Percentiles rank a stretch among this genome's conserved stretches.
These are phyloP conservation scores for Rhinopomastus cyanomelas DNA, from an alignment of 2,113 vertebrate genomes.

Conservation along the genomic window DNA sequence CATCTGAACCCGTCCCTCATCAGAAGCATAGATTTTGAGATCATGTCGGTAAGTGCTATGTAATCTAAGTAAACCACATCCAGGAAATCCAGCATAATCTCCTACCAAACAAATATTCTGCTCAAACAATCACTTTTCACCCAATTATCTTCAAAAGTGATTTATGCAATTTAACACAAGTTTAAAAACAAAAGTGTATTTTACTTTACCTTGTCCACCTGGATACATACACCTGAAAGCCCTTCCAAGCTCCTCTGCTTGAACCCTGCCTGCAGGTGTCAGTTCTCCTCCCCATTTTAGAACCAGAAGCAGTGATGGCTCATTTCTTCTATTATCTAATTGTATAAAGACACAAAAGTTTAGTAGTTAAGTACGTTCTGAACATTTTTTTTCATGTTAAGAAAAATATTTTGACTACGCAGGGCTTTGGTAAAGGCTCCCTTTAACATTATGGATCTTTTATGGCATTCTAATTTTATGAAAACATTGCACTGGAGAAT, in stretches of 20 bases:
- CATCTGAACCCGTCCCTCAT: conserved; percentile 91
- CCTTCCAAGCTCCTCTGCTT: conserved; percentile 89
- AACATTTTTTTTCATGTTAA: not conserved
- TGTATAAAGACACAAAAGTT: not conserved
- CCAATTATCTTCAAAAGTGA: not conserved
- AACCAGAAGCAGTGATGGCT: conserved; percentile 87
- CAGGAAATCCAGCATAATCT: conserved; percentile 90
- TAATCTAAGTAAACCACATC: conserved; percentile 87
- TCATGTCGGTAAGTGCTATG: conserved; percentile 91
- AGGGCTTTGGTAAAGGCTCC: not conserved
- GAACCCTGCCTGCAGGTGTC: conserved; percentile 88
- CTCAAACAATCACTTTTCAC: conserved; percentile 31
- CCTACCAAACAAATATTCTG: conserved; percentile 76
- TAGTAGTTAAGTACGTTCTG: not conserved
- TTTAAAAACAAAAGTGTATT: too few relatives aligned
- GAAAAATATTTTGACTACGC: not conserved
- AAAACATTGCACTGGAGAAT: not conserved
- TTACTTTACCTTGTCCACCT: conserved; percentile 86
- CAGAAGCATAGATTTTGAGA: conserved; percentile 91
- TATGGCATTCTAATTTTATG: not conserved
- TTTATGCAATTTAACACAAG: not conserved
- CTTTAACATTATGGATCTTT: not conserved
- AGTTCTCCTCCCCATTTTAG: conserved; percentile 91
- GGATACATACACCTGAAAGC: conserved; percentile 93
- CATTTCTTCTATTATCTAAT: conserved; percentile 83